Base-by-base conservation (phyloP, 23 tunicate species). In the Trididemnum clinides region DNA sequence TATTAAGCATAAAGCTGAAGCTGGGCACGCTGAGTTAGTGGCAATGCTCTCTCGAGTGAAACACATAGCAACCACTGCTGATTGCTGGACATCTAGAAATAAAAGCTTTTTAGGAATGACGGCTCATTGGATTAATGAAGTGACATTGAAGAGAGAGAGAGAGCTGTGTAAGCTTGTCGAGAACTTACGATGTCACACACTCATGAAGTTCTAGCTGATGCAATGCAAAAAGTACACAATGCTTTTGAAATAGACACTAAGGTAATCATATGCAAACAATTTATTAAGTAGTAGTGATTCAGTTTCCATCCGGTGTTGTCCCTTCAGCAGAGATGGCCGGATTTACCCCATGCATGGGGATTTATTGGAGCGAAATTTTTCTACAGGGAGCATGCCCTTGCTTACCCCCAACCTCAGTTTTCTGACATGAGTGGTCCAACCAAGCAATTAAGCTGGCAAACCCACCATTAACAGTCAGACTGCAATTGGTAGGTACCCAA, bases 141-240 rank as follows among this genome's bases (percentile, higher is more conserved):
- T 29, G 36, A 66, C 75, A 5, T 32, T 66, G 7, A 66, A 66
- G n/a, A 30, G 75, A 66, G 37, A n/a, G n/a, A 32, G 75, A 30
- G 31, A 30, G 75, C 75, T 66, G 75, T 66, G 7, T 32, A 29
- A 29, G 36, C 37, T 10, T 66, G 75, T 32, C 19, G 31, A 66
- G 75, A 66, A n/a, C 75, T 66, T 32, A 31, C 36, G 10, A 20
- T 3, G 75, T 30, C 75, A 66, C 75, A 66, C 37, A 66, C 75
- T 30, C 37, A 29, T 66, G 75, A 66, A 29, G 75, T 66, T 3
- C 75, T 66, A 4, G 75, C 75, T 66, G 37, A 66, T 66, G 75
- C 75, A 66, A 66, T 66, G 75, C 75, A 66, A 32, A 30, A 66
- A 29, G 75, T 32, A 20, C 37, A 66, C 37, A 66, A 66, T 29